Percentiles rank a stretch among this genome's conserved stretches.
phyloP scores from a whole-genome alignment of 2,797 vertebrate genomes.

The Cossypha heuglini region DNA sequence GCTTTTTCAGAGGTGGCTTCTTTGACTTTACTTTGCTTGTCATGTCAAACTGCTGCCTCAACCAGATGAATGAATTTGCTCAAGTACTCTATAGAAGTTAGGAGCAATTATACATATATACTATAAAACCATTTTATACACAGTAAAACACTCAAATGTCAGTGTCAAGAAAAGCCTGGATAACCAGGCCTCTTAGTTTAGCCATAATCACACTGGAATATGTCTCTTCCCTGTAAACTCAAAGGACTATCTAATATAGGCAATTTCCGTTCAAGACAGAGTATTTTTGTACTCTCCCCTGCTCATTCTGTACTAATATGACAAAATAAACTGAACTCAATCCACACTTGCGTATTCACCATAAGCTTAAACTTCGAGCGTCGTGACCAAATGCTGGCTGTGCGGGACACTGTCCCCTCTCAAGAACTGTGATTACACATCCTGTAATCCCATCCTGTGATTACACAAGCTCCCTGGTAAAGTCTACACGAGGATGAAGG shows the following conservation, averaged over 20 bases:
- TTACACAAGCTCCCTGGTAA: not conserved
- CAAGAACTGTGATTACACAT: accelerated
- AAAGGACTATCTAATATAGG: not conserved
- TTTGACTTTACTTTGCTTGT: not conserved
- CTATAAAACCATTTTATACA: not conserved
- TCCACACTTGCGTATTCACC: not conserved
- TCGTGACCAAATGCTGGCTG: accelerated
- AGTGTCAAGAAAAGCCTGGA: not conserved
- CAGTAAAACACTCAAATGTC: not conserved
- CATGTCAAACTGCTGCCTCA: not conserved
- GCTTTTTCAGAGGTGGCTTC: not conserved
- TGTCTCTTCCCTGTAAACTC: not conserved
- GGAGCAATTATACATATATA: not conserved
- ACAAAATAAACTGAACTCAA: not conserved
- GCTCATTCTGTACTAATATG: not conserved
- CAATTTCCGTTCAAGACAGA: not conserved
- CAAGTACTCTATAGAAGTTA: not conserved
- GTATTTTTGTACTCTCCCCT: not conserved
- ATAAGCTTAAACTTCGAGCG: not conserved
- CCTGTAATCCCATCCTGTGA: not conserved
- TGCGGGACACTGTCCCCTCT: accelerated
- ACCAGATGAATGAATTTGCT: not conserved
- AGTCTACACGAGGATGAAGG: not conserved
- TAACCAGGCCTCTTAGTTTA: not conserved
- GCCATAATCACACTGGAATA: not conserved